Conservation (phyloP, 2,113 vertebrate genomes). For the Microcebus griseorufus region DNA sequence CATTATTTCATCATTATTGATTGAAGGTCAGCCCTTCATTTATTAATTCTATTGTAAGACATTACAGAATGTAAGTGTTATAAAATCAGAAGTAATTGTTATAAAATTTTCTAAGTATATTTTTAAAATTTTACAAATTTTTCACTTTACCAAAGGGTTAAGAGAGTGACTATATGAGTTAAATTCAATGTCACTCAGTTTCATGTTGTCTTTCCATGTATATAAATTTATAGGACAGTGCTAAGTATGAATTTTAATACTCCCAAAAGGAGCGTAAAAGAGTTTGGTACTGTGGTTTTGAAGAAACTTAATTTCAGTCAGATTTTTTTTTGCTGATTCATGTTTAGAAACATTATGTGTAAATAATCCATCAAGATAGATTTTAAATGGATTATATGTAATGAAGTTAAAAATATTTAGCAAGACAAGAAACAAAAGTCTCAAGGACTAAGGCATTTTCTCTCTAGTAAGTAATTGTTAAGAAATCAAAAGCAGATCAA, state of each 20-base stretch:
- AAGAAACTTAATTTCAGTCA: neutral
- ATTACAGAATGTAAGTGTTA: neutral
- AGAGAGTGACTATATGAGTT: neutral
- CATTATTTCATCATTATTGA: neutral
- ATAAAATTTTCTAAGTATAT: neutral
- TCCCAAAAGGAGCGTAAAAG: neutral
- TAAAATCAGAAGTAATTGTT: neutral
- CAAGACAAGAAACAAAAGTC: neutral
- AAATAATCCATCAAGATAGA: neutral
- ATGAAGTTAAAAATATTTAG: conserved; percentile 27
- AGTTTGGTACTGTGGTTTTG: neutral
- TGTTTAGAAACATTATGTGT: neutral
- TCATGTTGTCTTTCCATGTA: neutral
- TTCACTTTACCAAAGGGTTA: neutral
- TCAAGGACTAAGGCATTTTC: neutral
- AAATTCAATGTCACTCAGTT: neutral
- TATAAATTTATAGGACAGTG: neutral
- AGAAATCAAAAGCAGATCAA: neutral
- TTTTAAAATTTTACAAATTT: neutral
- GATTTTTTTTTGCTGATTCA: neutral
- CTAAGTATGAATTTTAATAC: neutral
- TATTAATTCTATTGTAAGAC: neutral
- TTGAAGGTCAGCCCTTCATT: neutral
- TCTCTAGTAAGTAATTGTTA: neutral
- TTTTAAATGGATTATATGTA: neutral